Percentiles rank a stretch among this genome's conserved stretches.
Evolutionary conservation across 2,888 invertebrate genomes (phyloP).

Genomic region (Chromoteleia sp.): DNA sequence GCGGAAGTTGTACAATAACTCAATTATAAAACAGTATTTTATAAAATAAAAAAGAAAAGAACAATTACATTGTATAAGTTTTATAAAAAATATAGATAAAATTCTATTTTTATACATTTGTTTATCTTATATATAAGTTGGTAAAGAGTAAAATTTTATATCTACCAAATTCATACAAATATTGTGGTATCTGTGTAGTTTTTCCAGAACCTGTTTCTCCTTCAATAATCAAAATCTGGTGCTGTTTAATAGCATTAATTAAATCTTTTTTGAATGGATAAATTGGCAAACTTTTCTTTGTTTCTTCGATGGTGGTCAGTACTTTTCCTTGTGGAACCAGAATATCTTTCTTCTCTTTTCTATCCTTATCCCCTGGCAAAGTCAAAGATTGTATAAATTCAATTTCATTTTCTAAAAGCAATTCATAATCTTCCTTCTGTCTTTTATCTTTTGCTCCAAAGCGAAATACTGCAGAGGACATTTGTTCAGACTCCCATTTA

Average conservation of each 20-base stretch:
- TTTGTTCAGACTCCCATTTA: conserved; percentile 99
- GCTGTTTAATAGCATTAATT: conserved; percentile 94
- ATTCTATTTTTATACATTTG: too few species aligned
- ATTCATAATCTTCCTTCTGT: conserved; percentile 91
- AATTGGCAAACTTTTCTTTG: conserved; percentile 96
- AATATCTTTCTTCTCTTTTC: conserved; percentile 72
- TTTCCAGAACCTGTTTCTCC: conserved; percentile 99
- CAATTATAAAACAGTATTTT: too few species aligned
- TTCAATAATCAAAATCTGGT: conserved; percentile 95
- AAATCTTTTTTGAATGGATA: conserved; percentile 96
- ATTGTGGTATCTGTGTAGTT: conserved; percentile 99
- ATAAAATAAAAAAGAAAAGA: too few species aligned
- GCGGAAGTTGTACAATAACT: too few species aligned
- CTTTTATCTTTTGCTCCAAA: conserved; percentile 96
- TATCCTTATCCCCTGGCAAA: conserved; percentile 89
- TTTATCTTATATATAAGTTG: too few species aligned
- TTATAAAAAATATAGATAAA: too few species aligned
- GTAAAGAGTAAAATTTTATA: conserved; percentile 8
- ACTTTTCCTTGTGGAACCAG: conserved; percentile 83
- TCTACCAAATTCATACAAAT: conserved; percentile 95
- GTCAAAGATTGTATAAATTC: conserved; percentile 97
- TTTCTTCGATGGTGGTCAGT: conserved; percentile 91
- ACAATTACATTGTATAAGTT: too few species aligned
- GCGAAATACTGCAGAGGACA: conserved; percentile 95
- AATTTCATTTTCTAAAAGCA: conserved; percentile 97